phyloP scores from a whole-genome alignment of 2,888 invertebrate species.

The Cotesia congregata region DNA sequence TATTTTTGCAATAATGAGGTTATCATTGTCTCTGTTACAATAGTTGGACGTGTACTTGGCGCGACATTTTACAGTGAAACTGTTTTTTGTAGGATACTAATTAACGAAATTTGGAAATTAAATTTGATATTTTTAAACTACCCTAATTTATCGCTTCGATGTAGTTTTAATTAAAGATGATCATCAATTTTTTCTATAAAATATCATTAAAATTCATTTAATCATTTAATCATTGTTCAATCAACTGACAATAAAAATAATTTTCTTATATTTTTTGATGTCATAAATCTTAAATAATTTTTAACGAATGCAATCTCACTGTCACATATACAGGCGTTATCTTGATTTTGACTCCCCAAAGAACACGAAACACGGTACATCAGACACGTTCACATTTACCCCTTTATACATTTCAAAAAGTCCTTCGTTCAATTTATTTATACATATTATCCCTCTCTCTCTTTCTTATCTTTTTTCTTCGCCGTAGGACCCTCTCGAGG shows the following conservation, averaged over 20 bases:
- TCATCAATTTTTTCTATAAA: too few relatives aligned
- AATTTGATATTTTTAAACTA: too few relatives aligned
- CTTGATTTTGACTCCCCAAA: not conserved
- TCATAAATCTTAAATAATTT: not conserved
- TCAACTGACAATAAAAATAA: not conserved
- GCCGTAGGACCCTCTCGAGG: not conserved
- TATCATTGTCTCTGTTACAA: too few relatives aligned
- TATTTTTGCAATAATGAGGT: too few relatives aligned
- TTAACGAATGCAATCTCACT: not conserved
- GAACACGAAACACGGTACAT: constrained; percentile 14
- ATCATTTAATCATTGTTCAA: too few relatives aligned
- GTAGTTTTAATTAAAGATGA: too few relatives aligned
- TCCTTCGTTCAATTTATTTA: not conserved
- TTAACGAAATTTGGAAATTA: too few relatives aligned
- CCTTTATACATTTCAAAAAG: not conserved
- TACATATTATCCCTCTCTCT: not conserved
- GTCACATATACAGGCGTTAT: constrained; percentile 21
- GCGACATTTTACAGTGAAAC: too few relatives aligned
- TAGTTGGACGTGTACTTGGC: too few relatives aligned
- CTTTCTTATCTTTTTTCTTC: not conserved
- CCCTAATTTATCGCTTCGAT: too few relatives aligned
- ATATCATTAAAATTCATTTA: too few relatives aligned
- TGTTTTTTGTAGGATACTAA: too few relatives aligned
- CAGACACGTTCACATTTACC: constrained; percentile 1
- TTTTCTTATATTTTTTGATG: not conserved